Conservation (phyloP, 2,113 vertebrate genomes). For the Psephotus haematonotus region DNA sequence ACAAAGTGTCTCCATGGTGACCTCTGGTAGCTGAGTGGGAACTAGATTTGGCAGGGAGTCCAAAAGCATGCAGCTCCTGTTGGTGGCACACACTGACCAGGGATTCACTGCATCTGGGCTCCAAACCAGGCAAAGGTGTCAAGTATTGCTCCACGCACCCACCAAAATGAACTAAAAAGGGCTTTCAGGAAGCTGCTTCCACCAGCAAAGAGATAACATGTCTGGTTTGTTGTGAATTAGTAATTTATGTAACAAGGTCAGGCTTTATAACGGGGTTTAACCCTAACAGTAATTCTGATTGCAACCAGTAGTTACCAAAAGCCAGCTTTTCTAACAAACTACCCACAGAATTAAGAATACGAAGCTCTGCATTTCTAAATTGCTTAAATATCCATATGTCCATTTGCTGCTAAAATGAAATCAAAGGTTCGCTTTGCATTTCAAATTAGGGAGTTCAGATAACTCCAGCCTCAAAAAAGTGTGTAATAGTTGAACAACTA, state of each 20-base stretch:
- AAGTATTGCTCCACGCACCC: neutral
- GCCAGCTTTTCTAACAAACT: neutral
- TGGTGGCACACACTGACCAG: slow-evolving; percentile 76
- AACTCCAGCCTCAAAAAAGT: neutral
- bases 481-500: neutral
- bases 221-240: neutral
- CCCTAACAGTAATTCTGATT: neutral
- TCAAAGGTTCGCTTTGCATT: neutral
- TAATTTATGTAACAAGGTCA: slow-evolving; percentile 2
- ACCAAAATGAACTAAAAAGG: slow-evolving; percentile 61
- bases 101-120: slow-evolving; percentile 64
- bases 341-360: neutral
- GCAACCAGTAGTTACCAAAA: neutral
- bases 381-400: neutral
- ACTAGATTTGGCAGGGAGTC: slow-evolving; percentile 60
- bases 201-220: neutral
- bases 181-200: slow-evolving; percentile 20
- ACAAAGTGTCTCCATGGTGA: slow-evolving; percentile 77
- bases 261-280: neutral
- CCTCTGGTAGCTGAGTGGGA: slow-evolving; percentile 67
- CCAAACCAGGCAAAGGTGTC: slow-evolving; percentile 12
- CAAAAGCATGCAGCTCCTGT: slow-evolving; percentile 64
- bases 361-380: neutral
- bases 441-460: neutral
- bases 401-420: neutral